phyloP scores from a whole-genome alignment of 2,797 vertebrate genomes.

The Danio jaintianensis region DNA sequence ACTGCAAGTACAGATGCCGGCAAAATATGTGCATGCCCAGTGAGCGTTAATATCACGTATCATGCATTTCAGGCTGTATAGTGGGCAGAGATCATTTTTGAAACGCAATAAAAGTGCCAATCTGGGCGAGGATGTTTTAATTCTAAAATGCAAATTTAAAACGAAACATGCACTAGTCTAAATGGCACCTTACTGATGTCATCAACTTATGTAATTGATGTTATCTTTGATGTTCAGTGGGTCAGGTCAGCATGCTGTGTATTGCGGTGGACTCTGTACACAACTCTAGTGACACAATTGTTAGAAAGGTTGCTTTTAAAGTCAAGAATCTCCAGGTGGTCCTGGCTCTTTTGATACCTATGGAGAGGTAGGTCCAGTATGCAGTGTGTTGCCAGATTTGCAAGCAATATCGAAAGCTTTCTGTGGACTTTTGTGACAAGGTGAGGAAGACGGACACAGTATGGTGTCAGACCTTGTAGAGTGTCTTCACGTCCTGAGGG shows the following conservation, averaged over 20 bases:
- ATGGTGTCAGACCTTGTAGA: background rate
- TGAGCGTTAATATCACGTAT: no score
- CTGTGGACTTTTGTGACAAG: background rate
- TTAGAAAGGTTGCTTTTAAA: conserved; percentile 21
- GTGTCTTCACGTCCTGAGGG: background rate
- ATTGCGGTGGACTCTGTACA: background rate
- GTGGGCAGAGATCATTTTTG: no score
- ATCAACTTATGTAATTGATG: conserved; percentile 6
- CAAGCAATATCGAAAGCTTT: background rate
- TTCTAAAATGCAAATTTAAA: no score
- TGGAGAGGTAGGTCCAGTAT: background rate
- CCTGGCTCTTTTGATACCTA: conserved; percentile 25
- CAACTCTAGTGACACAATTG: background rate
- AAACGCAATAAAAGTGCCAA: no score
- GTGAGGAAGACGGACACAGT: background rate
- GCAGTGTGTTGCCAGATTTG: background rate
- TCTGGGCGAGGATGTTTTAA: no score
- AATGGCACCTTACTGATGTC: background rate
- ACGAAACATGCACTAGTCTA: no score
- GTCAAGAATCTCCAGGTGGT: background rate
- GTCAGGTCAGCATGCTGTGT: background rate
- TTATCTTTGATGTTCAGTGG: background rate
- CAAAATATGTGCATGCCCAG: no score
- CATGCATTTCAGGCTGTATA: no score
- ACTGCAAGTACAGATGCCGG: no score